phyloP scores from a whole-genome alignment of 2,113 vertebrate genomes.

The Hemicordylus capensis region DNA sequence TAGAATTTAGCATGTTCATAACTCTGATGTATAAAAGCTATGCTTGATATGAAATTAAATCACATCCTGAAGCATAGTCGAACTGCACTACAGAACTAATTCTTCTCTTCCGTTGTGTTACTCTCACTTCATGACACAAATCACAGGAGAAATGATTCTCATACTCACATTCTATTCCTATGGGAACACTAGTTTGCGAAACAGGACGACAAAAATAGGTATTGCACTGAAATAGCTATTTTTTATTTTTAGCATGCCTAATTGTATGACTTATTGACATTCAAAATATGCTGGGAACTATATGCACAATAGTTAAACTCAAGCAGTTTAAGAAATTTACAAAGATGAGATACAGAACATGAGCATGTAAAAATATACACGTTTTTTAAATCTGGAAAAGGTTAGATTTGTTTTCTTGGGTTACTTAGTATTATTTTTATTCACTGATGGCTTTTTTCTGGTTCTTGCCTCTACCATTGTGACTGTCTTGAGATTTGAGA shows the following conservation, averaged over 20 bases:
- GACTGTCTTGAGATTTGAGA: too few relatives aligned
- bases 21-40: too few relatives aligned
- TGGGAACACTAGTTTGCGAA: background rate
- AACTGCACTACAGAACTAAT: background rate
- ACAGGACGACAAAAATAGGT: background rate
- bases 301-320: background rate
- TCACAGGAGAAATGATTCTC: background rate
- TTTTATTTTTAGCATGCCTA: slow-evolving; percentile 7
- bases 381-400: background rate
- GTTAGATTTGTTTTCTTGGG: background rate
- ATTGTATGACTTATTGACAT: background rate
- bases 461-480: too few relatives aligned
- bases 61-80: background rate
- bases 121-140: background rate
- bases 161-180: background rate
- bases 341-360: background rate
- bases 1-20: too few relatives aligned
- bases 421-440: background rate
- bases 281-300: background rate
- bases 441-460: background rate
- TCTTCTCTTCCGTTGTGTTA: background rate
- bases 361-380: background rate
- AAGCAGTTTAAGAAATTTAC: background rate
- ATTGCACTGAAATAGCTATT: background rate
- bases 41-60: background rate